Evolutionary conservation across 2,113 vertebrate species (phyloP).

Genomic region (Calidris pugnax): DNA sequence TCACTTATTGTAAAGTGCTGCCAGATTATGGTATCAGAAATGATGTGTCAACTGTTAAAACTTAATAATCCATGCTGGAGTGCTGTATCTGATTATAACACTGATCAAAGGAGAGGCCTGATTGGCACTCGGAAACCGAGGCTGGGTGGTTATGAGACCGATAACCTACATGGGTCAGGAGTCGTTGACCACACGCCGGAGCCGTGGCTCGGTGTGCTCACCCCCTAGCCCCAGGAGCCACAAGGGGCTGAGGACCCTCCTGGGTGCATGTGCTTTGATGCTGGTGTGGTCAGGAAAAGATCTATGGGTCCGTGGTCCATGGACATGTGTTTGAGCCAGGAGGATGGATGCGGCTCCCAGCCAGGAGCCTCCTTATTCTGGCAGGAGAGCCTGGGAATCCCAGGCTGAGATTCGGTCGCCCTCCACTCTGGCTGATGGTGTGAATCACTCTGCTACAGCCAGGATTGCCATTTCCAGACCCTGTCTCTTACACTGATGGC

Average conservation of each 20-base stretch:
- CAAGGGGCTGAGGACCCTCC: not conserved
- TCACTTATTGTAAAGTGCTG: slow-evolving; percentile 66
- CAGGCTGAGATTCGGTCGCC: not conserved
- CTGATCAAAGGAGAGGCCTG: slow-evolving; percentile 61
- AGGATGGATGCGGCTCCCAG: not conserved
- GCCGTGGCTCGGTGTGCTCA: not conserved
- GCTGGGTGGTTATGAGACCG: not conserved
- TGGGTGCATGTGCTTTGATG: not conserved
- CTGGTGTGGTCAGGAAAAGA: not conserved
- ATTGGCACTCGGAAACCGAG: slow-evolving; percentile 9
- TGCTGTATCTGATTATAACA: slow-evolving; percentile 62
- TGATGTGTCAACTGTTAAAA: slow-evolving; percentile 64
- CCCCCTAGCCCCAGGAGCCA: not conserved
- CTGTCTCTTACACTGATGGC: not conserved
- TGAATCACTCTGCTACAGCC: not conserved
- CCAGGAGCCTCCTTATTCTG: not conserved
- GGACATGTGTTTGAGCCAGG: not conserved
- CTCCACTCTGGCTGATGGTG: rapidly evolving
- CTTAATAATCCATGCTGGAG: slow-evolving; percentile 62
- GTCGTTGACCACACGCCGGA: not conserved
- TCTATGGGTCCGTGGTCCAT: not conserved
- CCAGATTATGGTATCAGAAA: slow-evolving; percentile 67
- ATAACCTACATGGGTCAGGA: slow-evolving; percentile 62
- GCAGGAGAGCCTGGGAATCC: not conserved
- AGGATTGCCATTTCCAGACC: not conserved